Evolutionary conservation across 1,140 invertebrate species (phyloP).

Genomic region (Nomia melanderi): DNA sequence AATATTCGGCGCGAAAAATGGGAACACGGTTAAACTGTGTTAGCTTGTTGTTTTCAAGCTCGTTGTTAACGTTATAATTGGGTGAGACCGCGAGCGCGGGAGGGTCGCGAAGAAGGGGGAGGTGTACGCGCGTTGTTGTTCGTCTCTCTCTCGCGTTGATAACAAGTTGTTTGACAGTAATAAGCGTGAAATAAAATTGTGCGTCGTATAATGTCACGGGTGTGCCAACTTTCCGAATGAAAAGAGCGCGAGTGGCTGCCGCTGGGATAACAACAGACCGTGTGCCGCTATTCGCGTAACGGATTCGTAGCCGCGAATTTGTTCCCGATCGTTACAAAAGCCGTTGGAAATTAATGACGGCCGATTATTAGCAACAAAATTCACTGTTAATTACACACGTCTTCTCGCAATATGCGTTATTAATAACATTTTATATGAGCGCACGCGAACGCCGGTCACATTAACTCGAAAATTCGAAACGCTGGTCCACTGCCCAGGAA

Average conservation of each 20-base stretch:
- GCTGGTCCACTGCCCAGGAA: not conserved
- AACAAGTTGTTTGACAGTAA: conserved; percentile 41
- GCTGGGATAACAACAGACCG: too few species aligned
- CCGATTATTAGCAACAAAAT: conserved; percentile 23
- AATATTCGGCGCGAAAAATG: conserved; percentile 9
- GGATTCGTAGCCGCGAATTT: not conserved
- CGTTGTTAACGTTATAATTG: conserved; percentile 38
- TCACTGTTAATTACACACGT: not conserved
- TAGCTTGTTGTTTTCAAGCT: not conserved
- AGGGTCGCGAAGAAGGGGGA: too few species aligned
- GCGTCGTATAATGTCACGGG: not conserved
- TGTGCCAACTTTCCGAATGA: not conserved
- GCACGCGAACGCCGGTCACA: not conserved
- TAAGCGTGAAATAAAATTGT: conserved; percentile 46
- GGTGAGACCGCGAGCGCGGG: not conserved
- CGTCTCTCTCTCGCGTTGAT: not conserved
- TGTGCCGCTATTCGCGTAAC: too few species aligned
- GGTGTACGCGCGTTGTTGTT: too few species aligned
- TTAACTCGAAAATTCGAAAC: not conserved
- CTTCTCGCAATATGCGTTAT: conserved; percentile 2
- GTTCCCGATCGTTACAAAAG: not conserved
- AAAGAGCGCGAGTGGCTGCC: not conserved
- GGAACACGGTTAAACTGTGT: conserved; percentile 12
- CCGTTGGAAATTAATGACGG: conserved; percentile 17
- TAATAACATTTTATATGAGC: conserved; percentile 7